Conservation (phyloP, 2,888 invertebrate species). For the Gortyna flavago region DNA sequence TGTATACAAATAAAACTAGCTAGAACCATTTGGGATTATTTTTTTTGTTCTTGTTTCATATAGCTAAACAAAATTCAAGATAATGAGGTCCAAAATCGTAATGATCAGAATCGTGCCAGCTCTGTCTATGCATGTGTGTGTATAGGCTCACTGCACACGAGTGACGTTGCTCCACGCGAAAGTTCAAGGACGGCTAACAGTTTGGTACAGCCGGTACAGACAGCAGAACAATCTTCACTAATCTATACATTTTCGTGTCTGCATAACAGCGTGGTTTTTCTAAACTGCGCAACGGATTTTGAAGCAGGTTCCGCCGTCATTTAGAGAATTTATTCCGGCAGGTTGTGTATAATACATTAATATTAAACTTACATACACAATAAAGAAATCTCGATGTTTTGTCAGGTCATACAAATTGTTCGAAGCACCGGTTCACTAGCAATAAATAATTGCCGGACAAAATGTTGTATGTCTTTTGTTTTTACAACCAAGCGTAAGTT, state of each 20-base stretch:
- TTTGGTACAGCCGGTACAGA: conserved; percentile 54
- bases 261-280: no score
- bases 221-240: conserved; percentile 49
- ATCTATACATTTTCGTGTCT: neutral
- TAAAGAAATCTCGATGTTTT: neutral
- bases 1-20: neutral
- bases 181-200: conserved; percentile 64
- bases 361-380: neutral
- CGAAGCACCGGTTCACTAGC: neutral
- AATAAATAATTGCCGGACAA: conserved; percentile 14
- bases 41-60: neutral
- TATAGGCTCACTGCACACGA: conserved; percentile 41
- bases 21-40: no score
- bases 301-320: neutral
- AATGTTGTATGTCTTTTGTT: conserved; percentile 32
- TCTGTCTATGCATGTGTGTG: conserved; percentile 33
- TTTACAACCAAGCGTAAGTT: neutral
- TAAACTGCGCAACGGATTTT: neutral
- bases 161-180: conserved; percentile 43
- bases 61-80: neutral
- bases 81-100: neutral
- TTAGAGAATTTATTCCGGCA: neutral
- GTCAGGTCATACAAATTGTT: neutral
- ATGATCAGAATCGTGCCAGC: conserved; percentile 15
- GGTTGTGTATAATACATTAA: neutral